Conservation (phyloP, 2,113 vertebrate species). For the Machaerirhynchus nigripectus region DNA sequence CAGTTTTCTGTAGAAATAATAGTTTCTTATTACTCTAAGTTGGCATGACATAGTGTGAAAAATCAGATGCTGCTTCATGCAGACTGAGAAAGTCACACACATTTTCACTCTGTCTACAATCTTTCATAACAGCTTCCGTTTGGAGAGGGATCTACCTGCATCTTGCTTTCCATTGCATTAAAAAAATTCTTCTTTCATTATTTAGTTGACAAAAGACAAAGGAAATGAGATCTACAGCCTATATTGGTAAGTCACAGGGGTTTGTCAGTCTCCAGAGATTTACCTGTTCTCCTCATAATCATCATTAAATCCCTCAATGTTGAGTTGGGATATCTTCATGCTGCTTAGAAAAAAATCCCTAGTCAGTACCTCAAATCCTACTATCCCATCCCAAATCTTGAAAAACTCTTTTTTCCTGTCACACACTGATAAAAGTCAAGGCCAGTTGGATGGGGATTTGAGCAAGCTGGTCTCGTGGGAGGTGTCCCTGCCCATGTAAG, state of each 20-base stretch:
- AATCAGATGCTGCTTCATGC: constrained; percentile 5
- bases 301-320: not conserved
- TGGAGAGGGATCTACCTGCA: not conserved
- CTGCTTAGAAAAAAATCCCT: not conserved
- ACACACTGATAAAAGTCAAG: not conserved
- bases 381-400: not conserved
- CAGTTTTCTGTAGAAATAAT: constrained; percentile 16
- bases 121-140: not conserved
- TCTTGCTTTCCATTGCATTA: not conserved
- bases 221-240: not conserved
- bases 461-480: not conserved
- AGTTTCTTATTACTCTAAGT: not conserved
- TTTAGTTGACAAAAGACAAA: not conserved
- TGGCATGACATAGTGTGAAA: not conserved
- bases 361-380: not conserved
- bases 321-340: not conserved
- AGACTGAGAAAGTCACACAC: not conserved
- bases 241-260: not conserved
- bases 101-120: constrained; percentile 17
- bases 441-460: not conserved
- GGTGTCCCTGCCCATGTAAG: not conserved
- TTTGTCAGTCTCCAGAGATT: not conserved
- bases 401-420: not conserved
- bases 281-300: not conserved
- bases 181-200: not conserved